phyloP scores from a whole-genome alignment of 1,140 invertebrate genomes.

The Campodea augens region DNA sequence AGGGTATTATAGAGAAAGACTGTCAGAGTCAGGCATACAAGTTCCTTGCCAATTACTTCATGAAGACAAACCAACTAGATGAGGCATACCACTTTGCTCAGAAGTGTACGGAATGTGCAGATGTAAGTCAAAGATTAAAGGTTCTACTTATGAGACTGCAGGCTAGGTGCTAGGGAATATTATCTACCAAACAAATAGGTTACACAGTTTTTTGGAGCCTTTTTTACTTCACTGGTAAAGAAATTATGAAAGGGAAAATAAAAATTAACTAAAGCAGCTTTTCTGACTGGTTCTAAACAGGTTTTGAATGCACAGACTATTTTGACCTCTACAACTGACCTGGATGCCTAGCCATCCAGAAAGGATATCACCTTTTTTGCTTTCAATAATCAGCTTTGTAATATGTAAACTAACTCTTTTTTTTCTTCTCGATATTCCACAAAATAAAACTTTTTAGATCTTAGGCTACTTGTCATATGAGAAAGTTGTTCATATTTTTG shows the following conservation, averaged over 20 bases:
- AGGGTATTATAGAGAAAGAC: conserved; percentile 30
- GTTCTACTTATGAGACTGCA: neutral
- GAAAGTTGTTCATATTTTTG: no score
- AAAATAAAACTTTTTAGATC: no score
- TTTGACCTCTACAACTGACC: no score
- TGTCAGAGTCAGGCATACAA: conserved; percentile 68
- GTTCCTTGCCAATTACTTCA: conserved; percentile 77
- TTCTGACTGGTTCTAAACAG: neutral
- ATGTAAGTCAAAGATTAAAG: conserved; percentile 33
- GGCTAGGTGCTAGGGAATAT: neutral
- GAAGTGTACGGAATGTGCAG: conserved; percentile 67
- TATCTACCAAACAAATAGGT: neutral
- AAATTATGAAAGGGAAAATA: neutral
- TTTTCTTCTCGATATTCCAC: no score
- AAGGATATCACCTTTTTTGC: no score
- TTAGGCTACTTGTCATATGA: no score
- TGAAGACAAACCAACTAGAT: conserved; percentile 59
- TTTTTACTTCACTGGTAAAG: neutral
- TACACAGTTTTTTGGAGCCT: neutral
- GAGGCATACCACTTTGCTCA: conserved; percentile 78
- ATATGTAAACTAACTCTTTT: no score
- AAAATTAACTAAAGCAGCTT: conserved; percentile 8
- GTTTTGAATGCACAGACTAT: no score
- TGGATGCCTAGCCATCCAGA: no score
- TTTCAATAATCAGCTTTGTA: no score